A percentile compares a stretch with the other conserved stretches of the same genome.
phyloP scores from a whole-genome alignment of 2,113 vertebrate species.

The Poeciliopsis occidentalis region DNA sequence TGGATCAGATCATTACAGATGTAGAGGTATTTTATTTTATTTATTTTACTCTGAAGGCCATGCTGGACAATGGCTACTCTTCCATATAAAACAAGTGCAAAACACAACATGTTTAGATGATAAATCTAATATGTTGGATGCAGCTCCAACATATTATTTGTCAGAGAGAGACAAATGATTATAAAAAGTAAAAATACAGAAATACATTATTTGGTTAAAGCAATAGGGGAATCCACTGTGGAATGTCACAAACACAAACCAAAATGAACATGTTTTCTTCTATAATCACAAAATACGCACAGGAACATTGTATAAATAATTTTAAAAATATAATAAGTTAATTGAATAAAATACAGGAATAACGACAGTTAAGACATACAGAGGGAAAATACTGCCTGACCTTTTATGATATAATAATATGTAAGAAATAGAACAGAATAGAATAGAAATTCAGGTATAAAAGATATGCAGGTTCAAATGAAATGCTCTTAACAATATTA shows the following conservation, averaged over 20 bases:
- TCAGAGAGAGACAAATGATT: too few relatives aligned
- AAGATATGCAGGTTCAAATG: too few relatives aligned
- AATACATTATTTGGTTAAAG: neutral
- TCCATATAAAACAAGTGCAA: too few relatives aligned
- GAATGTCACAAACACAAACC: neutral
- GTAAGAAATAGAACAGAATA: neutral
- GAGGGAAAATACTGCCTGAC: neutral
- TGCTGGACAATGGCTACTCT: too few relatives aligned
- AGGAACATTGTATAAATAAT: neutral
- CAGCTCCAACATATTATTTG: too few relatives aligned
- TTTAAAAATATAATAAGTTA: neutral
- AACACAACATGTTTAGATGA: too few relatives aligned
- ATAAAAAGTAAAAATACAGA: too few relatives aligned
- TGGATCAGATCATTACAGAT: neutral
- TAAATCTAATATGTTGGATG: too few relatives aligned
- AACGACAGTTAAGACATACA: neutral
- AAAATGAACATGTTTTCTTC: neutral
- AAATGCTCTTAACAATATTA: too few relatives aligned
- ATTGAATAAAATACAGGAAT: neutral
- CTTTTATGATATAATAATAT: neutral
- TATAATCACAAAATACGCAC: neutral
- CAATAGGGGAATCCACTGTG: neutral
- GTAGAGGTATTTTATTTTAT: too few relatives aligned
- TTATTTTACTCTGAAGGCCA: too few relatives aligned
- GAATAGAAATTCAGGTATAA: too few relatives aligned